These are phyloP conservation scores for Argyra leucocephala DNA, from an alignment of 2,888 invertebrate species.

Conservation along the genomic window DNA sequence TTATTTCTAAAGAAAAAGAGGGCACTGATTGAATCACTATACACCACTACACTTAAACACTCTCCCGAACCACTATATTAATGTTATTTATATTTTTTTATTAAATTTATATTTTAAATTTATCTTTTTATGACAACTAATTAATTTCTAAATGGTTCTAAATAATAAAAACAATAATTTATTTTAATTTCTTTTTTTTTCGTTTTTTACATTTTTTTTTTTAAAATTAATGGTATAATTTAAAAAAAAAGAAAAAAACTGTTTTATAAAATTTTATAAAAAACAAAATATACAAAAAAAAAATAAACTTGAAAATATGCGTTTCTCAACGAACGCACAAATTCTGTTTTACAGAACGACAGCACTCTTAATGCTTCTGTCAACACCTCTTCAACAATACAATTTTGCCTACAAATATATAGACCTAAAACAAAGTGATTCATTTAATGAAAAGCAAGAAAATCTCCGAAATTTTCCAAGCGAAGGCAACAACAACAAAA, in stretches of 20 bases:
- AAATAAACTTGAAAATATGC: no score
- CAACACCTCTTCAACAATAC: background rate
- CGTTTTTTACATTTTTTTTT: background rate
- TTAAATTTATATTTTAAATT: background rate
- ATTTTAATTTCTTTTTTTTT: background rate
- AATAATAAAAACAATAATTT: constrained; percentile 3
- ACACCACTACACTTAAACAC: no score
- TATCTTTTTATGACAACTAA: background rate
- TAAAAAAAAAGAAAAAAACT: no score
- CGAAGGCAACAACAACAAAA: background rate
- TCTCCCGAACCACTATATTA: no score
- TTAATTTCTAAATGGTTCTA: constrained; percentile 6
- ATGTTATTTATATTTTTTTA: background rate
- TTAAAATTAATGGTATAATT: no score
- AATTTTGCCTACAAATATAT: background rate
- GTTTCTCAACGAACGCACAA: no score
- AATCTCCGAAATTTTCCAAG: background rate
- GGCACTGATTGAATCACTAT: background rate
- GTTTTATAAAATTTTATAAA: no score
- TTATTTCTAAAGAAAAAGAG: background rate
- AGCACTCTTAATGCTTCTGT: background rate
- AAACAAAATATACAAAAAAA: no score
- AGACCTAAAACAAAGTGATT: background rate
- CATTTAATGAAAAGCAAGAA: background rate
- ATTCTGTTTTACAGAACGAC: no score